These are phyloP conservation scores for Gobius niger DNA, from an alignment of 2,113 vertebrate genomes.

Conservation along the genomic window DNA sequence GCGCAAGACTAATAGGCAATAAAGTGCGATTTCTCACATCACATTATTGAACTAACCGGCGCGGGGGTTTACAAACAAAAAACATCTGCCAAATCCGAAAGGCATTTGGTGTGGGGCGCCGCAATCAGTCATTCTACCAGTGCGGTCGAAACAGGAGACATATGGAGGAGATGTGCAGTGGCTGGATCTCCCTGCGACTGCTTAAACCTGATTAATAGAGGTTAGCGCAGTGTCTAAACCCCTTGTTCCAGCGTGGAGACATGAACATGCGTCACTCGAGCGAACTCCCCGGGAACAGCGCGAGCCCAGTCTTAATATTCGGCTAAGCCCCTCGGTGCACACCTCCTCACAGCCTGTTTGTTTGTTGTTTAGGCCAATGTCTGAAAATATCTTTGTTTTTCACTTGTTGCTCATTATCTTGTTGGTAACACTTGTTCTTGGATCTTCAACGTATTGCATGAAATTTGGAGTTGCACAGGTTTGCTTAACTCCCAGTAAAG, in stretches of 20 bases:
- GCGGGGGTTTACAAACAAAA: constrained; percentile 61
- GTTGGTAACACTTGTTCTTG: no score
- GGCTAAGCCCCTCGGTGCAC: constrained; percentile 2
- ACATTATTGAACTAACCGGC: constrained; percentile 40
- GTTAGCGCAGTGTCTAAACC: constrained; percentile 52
- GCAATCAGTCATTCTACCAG: constrained; percentile 68
- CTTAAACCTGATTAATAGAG: constrained; percentile 70
- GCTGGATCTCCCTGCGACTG: constrained; percentile 64
- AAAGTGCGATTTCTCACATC: constrained; percentile 37
- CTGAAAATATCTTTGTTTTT: not conserved
- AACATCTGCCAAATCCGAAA: constrained; percentile 64
- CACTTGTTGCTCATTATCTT: not conserved
- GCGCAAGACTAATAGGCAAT: constrained; percentile 12
- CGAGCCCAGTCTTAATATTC: not conserved
- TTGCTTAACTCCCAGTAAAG: no score
- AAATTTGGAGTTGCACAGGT: no score
- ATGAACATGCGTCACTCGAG: constrained; percentile 19
- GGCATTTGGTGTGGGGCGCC: constrained; percentile 46
- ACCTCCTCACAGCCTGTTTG: not conserved
- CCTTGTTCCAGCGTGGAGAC: constrained; percentile 32
- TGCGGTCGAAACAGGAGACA: constrained; percentile 66
- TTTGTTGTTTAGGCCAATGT: not conserved
- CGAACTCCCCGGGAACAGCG: constrained; percentile 9
- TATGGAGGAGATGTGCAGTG: constrained; percentile 69
- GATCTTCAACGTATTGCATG: no score